Evolutionary conservation across 2,888 invertebrate genomes (phyloP), one percentile per base, ranked within the genome.

Genomic region (Cremastinae sp.): DNA sequence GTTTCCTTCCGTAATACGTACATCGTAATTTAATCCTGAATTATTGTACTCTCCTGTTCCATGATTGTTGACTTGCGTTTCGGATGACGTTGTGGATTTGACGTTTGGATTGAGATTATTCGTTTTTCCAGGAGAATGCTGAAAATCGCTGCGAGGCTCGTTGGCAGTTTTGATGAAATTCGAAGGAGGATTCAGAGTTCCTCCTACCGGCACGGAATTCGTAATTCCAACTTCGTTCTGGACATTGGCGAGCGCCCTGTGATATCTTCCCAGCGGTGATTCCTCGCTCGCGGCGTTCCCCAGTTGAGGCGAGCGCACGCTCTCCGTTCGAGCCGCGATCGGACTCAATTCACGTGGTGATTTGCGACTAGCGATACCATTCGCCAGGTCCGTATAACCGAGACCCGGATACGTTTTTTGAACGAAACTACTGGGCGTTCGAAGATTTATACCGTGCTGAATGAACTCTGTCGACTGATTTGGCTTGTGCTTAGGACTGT

Each of bases 371-470:
- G 12, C 18, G 10, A 39, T 35, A 39, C 51, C 49, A 35, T 71
- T 65, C 7, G 59, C 14, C 22, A 7, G 35, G 0, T 62, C 75
- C 18, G 59, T 8, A 5, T 59, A 9, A 1, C 43, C 9, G 0
- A 35, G 59, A 1, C 62, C 53, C 5, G 69, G 47, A 10, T 59
- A 47, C 0, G 41, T 7, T 83, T 87, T 86, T 7, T 80, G 72
- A 1, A 86, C 81, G 35, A 89, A 89, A 78, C 88, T 88, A 58
- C 88, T 89, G 0, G 89, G 89, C 39, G 86, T 89, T 20, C 87
- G 87, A 49, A 89, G 84, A 70, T 86, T 87, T n/a, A 83, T 55
- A 16, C 53, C 68, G 59, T 41, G 70, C 14, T 37, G 51, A 12
- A 55, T 58, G n/a, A n/a, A n/a, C n/a, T n/a, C n/a, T 71, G 68